These are phyloP conservation scores for Muntiacus reevesi DNA, from an alignment of 2,113 vertebrate species.

Conservation along the genomic window DNA sequence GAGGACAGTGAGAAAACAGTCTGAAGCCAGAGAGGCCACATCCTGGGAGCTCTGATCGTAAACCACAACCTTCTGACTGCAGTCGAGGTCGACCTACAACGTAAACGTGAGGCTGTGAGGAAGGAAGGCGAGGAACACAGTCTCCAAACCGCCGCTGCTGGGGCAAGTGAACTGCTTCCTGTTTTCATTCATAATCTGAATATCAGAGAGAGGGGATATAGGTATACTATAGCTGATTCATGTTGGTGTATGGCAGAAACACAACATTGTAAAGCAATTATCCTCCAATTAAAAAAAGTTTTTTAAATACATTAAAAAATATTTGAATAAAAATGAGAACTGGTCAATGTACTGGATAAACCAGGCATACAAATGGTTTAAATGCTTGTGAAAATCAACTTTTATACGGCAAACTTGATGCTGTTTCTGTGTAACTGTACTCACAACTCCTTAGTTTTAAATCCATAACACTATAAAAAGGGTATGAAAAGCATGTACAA, in stretches of 20 bases:
- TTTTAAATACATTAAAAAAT: background rate
- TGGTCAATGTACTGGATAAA: background rate
- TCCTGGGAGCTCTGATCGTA: conserved; percentile 94
- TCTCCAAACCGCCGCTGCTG: background rate
- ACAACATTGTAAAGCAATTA: background rate
- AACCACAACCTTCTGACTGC: conserved; percentile 90
- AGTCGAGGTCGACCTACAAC: conserved; percentile 88
- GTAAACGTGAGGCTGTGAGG: conserved; percentile 6
- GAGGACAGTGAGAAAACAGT: conserved; percentile 93
- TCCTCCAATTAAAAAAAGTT: background rate
- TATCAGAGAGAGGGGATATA: background rate
- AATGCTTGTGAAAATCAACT: background rate
- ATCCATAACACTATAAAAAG: background rate
- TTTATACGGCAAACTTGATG: background rate
- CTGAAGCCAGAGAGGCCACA: conserved; percentile 83
- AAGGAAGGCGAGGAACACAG: background rate
- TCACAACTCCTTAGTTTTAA: conserved; percentile 4
- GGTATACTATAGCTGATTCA: background rate
- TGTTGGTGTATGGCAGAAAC: background rate
- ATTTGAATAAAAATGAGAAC: background rate
- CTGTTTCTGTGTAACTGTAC: background rate
- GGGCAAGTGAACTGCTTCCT: background rate
- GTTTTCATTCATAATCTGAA: background rate
- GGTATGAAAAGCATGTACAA: background rate
- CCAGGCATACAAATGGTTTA: background rate